Evolutionary conservation across 2,113 vertebrate genomes (phyloP), one percentile per base, ranked within the genome.

Genomic region (Aleadryas rufinucha): DNA sequence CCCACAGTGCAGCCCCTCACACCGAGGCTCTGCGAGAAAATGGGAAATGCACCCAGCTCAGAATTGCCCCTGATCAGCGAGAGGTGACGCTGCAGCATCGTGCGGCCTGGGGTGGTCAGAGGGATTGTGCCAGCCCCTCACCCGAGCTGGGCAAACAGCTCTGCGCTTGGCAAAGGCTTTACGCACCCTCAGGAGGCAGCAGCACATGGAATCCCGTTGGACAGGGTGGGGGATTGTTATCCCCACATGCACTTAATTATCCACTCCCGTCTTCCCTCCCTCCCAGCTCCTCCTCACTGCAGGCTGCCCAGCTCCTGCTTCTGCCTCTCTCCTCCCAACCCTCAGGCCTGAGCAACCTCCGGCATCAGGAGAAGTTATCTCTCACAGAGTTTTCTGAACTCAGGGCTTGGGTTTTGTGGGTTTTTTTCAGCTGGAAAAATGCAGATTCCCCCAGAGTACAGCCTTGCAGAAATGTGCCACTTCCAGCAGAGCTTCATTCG

Each of bases 21-120:
- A 2, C 7, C 54, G n/a, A n/a, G n/a, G n/a, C n/a, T 19, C 17
- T 0, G 2, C n/a, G 49, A 45, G 14, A 6, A 10, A 19, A 3
- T 0, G 45, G 65, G 75, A 24, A 27, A 11, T 0, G 3, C 17
- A 1, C 17, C 49, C 2, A 2, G 57, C 57, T 59, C 1, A 1
- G 31, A 33, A 3, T 0, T 2, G 28, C 44, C 2, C 0, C 31
- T 0, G 39, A 2, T 1, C 2, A 3, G 80, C n/a, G 7, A 12
- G 64, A 17, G 31, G 47, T 0, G 18, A 30, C 1, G 2, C 14
- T 6, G 85, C 69, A 5, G 86, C 57, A 4, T 7, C 41, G 0
- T 0, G 1, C 39, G 12, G 70, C 9, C 23, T 13, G 1, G 15
- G 44, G n/a, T 17, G 8, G 4, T 1, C 3, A 2, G 11, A 17